Conservation (phyloP, 2,888 invertebrate genomes). For the Bursaphelenchus okinawaensis region DNA sequence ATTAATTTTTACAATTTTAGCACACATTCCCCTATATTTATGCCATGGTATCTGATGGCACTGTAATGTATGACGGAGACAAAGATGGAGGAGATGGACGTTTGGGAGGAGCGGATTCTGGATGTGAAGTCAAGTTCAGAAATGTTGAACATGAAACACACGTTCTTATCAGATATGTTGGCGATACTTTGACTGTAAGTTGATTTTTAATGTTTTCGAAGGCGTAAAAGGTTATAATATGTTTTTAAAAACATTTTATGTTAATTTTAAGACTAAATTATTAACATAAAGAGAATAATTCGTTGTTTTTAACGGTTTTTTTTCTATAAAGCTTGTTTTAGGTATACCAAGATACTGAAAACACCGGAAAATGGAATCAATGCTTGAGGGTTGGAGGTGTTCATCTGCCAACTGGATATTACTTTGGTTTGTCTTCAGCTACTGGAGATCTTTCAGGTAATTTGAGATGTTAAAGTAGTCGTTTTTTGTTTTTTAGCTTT, state of each 20-base stretch:
- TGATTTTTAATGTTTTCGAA: too few relatives aligned
- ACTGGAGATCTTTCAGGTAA: conserved; percentile 79
- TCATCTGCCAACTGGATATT: conserved; percentile 86
- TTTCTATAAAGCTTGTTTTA: conserved; percentile 58
- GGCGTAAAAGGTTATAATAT: too few relatives aligned
- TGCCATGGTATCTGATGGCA: conserved; percentile 95
- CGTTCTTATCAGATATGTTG: conserved; percentile 75
- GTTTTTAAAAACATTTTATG: too few relatives aligned
- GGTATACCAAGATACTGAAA: conserved; percentile 84
- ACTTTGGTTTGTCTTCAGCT: conserved; percentile 85
- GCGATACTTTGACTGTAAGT: conserved; percentile 73
- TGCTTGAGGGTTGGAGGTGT: conserved; percentile 85
- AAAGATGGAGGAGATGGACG: conserved; percentile 96
- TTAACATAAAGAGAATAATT: neutral
- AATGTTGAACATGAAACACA: conserved; percentile 84
- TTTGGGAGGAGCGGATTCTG: conserved; percentile 67
- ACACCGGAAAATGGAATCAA: conserved; percentile 85
- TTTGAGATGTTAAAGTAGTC: neutral
- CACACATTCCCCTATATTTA: conserved; percentile 97
- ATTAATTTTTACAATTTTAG: conserved; percentile 62
- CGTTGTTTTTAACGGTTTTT: too few relatives aligned
- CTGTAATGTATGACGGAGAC: conserved; percentile 92
- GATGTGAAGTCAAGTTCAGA: conserved; percentile 91
- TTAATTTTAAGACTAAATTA: too few relatives aligned
- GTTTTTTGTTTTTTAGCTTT: neutral